phyloP scores from a whole-genome alignment of 1,140 invertebrate species.

The Trypoxylus dichotomus region DNA sequence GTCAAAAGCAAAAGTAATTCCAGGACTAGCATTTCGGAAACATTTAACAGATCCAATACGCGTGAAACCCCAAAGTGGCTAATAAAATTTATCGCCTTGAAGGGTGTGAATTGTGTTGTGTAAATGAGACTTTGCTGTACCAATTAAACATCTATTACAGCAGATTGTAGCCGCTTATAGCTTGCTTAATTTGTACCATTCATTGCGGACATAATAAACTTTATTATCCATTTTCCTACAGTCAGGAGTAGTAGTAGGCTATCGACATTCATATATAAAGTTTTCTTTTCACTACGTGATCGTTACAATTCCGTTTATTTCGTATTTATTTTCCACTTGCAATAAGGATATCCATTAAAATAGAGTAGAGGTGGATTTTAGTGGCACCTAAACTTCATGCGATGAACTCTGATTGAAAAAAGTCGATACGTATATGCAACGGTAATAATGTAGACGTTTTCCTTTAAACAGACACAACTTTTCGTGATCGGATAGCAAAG shows the following conservation, averaged over 20 bases:
- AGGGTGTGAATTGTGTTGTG: constrained; percentile 23
- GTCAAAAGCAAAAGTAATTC: no score
- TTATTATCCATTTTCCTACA: constrained; percentile 14
- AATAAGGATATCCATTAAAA: neutral
- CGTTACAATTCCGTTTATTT: neutral
- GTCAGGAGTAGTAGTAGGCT: neutral
- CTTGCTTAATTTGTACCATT: neutral
- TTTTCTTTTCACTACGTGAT: neutral
- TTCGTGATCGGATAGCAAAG: no score
- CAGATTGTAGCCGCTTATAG: constrained; percentile 10
- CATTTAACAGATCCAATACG: neutral
- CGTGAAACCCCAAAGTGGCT: constrained; percentile 38
- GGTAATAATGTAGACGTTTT: no score
- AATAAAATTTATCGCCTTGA: constrained; percentile 41
- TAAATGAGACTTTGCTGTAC: constrained; percentile 26
- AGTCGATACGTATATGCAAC: no score
- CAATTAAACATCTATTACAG: constrained; percentile 29
- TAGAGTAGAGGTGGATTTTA: neutral
- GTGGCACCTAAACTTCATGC: no score
- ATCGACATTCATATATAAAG: neutral
- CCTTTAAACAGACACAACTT: no score
- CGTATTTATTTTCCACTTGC: neutral
- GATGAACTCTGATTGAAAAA: no score
- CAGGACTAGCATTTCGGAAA: neutral
- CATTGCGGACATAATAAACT: neutral